Conservation (phyloP, 1,140 invertebrate genomes). For the Nebria ingens region DNA sequence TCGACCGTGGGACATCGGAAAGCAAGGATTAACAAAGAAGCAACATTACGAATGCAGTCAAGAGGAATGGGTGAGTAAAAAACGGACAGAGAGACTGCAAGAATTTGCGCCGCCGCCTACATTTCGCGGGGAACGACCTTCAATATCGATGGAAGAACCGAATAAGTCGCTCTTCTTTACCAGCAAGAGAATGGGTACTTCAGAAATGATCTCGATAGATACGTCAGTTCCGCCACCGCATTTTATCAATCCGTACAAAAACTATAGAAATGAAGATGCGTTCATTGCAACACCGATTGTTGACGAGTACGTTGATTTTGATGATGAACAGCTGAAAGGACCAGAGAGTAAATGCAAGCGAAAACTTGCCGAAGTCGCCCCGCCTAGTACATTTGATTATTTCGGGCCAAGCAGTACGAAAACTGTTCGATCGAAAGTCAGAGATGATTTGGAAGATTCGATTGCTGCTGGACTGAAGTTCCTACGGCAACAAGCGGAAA, state of each 20-base stretch:
- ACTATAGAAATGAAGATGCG: slow-evolving; percentile 8
- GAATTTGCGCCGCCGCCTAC: slow-evolving; percentile 55
- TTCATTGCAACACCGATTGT: slow-evolving; percentile 34
- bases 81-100: slow-evolving; percentile 49
- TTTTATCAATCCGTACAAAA: slow-evolving; percentile 20
- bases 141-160: slow-evolving; percentile 15
- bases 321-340: slow-evolving; percentile 23
- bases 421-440: slow-evolving; percentile 24
- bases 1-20: slow-evolving; percentile 59
- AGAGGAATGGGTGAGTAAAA: slow-evolving; percentile 68
- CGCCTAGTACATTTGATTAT: slow-evolving; percentile 52
- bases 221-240: slow-evolving; percentile 12
- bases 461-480: slow-evolving; percentile 57
- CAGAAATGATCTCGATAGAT: slow-evolving; percentile 14
- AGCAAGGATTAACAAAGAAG: slow-evolving; percentile 38
- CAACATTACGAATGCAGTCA: slow-evolving; percentile 56
- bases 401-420: slow-evolving; percentile 41
- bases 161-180: slow-evolving; percentile 28
- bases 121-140: slow-evolving; percentile 30
- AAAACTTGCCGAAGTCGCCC: slow-evolving; percentile 45
- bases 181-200: slow-evolving; percentile 26
- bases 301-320: slow-evolving; percentile 37
- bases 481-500: slow-evolving; percentile 49
- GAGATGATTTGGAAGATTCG: slow-evolving; percentile 44
- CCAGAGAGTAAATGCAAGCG: slow-evolving; percentile 21